Conservation (phyloP, 2,113 vertebrate genomes). For the Synodontis membranacea region DNA sequence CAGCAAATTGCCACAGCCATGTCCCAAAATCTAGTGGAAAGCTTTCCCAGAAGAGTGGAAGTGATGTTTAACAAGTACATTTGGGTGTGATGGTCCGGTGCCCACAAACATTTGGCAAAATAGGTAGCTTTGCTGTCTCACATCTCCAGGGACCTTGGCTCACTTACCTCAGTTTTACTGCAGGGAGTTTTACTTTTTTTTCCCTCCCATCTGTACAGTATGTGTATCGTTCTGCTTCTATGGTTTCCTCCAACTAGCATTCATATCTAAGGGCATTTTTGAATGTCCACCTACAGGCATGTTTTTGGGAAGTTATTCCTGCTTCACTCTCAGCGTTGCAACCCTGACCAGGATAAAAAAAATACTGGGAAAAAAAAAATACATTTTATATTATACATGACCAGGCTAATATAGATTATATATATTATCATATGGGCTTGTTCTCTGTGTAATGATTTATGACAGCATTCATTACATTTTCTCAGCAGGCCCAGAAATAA, state of each 20-base stretch:
- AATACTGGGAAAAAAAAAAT: background rate
- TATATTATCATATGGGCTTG: background rate
- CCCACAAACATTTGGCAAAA: background rate
- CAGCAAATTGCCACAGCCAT: background rate
- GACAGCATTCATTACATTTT: background rate
- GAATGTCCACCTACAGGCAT: no score
- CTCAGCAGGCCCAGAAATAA: background rate
- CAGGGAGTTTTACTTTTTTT: background rate
- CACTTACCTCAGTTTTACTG: background rate
- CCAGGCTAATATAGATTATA: conserved; percentile 3
- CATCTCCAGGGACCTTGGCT: background rate
- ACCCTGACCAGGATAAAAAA: background rate
- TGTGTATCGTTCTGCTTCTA: background rate
- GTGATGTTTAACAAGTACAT: background rate
- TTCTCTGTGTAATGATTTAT: conserved; percentile 1
- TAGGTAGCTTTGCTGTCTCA: background rate
- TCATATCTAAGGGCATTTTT: no score
- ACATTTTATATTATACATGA: background rate
- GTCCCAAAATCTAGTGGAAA: background rate
- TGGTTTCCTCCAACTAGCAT: background rate
- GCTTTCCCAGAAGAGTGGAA: background rate
- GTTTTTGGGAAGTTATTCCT: no score
- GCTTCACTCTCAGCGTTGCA: background rate
- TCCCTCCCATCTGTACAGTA: background rate
- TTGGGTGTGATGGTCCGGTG: background rate